Conservation (phyloP, 2,888 invertebrate species). For the Calameuta idolon region DNA sequence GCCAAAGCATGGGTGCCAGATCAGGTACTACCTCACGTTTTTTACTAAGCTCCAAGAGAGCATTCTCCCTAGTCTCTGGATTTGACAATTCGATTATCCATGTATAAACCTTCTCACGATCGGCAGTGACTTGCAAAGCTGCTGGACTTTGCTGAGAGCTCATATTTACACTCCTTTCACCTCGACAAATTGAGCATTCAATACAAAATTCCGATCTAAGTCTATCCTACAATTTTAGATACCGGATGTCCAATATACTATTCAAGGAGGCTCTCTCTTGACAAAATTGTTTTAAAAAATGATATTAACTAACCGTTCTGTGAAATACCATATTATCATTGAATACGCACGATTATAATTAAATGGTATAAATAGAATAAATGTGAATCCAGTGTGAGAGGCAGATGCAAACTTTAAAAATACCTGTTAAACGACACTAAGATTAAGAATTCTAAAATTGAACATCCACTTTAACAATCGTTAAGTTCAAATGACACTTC, state of each 20-base stretch:
- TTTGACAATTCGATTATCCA: constrained; percentile 95
- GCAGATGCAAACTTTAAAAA: too few species aligned
- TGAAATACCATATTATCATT: neutral
- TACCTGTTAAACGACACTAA: too few species aligned
- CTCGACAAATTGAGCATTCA: too few species aligned
- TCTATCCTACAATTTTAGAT: too few species aligned
- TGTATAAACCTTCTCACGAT: constrained; percentile 90
- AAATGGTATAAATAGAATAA: neutral
- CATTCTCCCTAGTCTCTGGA: constrained; percentile 95
- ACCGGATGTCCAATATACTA: too few species aligned
- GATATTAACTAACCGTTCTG: neutral
- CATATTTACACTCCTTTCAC: constrained; percentile 68
- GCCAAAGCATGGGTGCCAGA: constrained; percentile 98
- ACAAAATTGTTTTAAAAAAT: neutral
- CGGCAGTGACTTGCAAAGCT: constrained; percentile 77
- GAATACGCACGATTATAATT: neutral
- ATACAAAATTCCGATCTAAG: too few species aligned
- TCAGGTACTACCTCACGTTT: constrained; percentile 93
- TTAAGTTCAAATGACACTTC: too few species aligned
- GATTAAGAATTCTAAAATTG: too few species aligned
- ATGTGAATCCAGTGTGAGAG: neutral
- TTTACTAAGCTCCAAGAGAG: constrained; percentile 93
- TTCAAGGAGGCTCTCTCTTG: too few species aligned
- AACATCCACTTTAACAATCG: too few species aligned
- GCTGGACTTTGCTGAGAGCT: constrained; percentile 84